Evolutionary conservation across 2,113 vertebrate species (phyloP).

Genomic region (Terrapene triunguis): DNA sequence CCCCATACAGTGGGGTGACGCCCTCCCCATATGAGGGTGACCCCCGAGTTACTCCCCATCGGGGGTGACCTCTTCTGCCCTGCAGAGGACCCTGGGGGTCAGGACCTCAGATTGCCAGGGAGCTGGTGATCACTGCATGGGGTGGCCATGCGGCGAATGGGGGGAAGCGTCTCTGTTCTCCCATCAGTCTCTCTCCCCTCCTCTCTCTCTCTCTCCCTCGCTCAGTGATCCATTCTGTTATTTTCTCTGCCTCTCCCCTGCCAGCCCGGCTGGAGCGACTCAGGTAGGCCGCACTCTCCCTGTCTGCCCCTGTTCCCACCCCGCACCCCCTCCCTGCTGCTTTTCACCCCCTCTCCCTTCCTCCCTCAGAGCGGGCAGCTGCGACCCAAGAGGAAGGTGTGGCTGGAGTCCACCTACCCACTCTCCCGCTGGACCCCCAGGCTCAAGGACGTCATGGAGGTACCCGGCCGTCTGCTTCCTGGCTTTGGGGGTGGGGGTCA

Average conservation of each 20-base stretch:
- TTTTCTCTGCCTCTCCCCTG: not conserved
- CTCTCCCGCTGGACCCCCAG: slow-evolving; percentile 90
- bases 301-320: not conserved
- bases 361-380: not conserved
- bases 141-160: no score
- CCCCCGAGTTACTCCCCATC: no score
- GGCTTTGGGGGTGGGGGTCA: not conserved
- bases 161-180: no score
- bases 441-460: slow-evolving; percentile 93
- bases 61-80: no score
- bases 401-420: slow-evolving; percentile 87
- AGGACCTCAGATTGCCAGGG: no score
- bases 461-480: slow-evolving; percentile 35
- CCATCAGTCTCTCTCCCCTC: no score
- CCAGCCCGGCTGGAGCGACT: not conserved
- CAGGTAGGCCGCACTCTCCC: not conserved
- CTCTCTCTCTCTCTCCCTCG: no score
- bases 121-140: no score
- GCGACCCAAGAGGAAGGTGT: slow-evolving; percentile 82
- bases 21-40: no score
- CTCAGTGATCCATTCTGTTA: not conserved
- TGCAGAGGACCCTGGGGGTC: no score
- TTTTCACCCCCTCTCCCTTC: not conserved
- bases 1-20: no score
- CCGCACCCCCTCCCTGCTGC: not conserved